Conservation (phyloP, 2,113 vertebrate species). For the Dicrurus megarhynchus region DNA sequence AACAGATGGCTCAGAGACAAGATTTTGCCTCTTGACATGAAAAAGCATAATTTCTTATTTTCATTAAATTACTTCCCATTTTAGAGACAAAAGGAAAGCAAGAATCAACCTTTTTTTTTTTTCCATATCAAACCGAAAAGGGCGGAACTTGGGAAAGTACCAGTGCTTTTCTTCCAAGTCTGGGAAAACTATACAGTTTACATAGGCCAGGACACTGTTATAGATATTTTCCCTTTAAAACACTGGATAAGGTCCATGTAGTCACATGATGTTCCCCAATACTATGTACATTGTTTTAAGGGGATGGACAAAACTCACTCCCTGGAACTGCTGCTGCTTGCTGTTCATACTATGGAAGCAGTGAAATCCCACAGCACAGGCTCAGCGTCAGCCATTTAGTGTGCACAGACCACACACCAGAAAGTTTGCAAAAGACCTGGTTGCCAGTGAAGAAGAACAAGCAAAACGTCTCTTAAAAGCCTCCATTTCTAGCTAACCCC, state of each 20-base stretch:
- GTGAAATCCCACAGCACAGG: not conserved
- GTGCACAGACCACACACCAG: not conserved
- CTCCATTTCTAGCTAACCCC: not conserved
- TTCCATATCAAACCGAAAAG: not conserved
- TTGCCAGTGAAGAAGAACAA: not conserved
- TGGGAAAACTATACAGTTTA: conserved; percentile 34
- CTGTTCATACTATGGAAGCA: not conserved
- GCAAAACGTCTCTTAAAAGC: not conserved
- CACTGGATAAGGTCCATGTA: not conserved
- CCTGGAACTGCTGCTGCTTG: not conserved
- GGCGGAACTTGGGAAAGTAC: not conserved
- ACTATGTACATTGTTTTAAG: not conserved
- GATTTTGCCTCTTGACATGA: not conserved
- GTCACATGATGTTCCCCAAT: not conserved
- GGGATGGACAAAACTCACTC: not conserved
- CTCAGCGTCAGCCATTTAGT: not conserved
- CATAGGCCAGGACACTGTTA: not conserved
- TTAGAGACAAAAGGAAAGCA: not conserved
- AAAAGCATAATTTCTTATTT: not conserved
- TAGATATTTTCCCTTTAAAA: conserved; percentile 19
- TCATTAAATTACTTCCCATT: not conserved
- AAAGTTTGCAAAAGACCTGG: not conserved
- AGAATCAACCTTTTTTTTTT: not conserved
- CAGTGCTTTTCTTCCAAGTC: conserved; percentile 26
- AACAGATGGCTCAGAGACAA: not conserved